Evolutionary conservation across 64 coral and sea anemone genomes (phyloP), one percentile per base, ranked within the genome.

Genomic region (Porites australiensis): DNA sequence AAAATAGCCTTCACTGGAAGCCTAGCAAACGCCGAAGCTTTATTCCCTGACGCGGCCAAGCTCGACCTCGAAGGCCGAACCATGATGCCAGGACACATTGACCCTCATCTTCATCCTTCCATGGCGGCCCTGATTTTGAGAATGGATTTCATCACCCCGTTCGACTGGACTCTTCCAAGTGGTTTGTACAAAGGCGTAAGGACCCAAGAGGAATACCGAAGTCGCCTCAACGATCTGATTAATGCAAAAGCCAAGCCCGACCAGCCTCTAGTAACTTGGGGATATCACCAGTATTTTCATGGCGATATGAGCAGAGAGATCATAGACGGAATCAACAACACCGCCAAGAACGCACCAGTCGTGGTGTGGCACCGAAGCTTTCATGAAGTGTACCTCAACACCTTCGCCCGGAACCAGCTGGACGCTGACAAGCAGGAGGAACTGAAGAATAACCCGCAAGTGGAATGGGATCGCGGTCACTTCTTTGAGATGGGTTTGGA

Each of bases 1-100:
- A 88, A 88, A 50, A 88, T 88, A 3, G 52, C 86, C 16, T 74
- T 88, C 44, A 74, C 86, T 46, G 86, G 86, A 88, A 88, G 86
- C 64, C 69, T 88, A 3, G 8, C 49, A 13, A 53, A 88, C 2
- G 86, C 86, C 4, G 44, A 59, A 45, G 58, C 43, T 4, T 44
- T 43, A 8, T 88, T 88, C 23, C 86, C 64, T 72, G 72, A 0
- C 53, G 70, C 49, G 3, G 47, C 5, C 45, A 21, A 70, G 44
- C 14, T 70, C 11, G 52, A 86, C 65, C 82, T 86, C 13, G 13
- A 86, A 71, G 82, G 82, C 9, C 11, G 43, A 52, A 71, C 64
- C 47, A 86, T 86, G 82, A 86, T 86, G 82, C 82, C 82, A 3
- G 82, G 82, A 62, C 82, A 86, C 6, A 86, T 88, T 4, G 86